Conservation (phyloP, 2,888 invertebrate species). For the Dasypogon diadema region DNA sequence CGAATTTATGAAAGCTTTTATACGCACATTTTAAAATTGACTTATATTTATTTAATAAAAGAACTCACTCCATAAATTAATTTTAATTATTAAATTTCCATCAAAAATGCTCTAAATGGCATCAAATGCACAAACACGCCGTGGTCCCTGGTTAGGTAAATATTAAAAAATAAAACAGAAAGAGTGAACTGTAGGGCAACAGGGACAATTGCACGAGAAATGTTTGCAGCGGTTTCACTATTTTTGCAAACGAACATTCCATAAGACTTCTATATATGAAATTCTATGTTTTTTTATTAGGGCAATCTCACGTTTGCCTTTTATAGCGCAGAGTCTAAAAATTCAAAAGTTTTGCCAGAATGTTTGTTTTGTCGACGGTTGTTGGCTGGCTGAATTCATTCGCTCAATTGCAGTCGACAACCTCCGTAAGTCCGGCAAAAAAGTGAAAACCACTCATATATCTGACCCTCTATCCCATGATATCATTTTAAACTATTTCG, state of each 20-base stretch:
- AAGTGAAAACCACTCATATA: slow-evolving; percentile 8
- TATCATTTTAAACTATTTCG: slow-evolving; percentile 36
- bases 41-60: too few relatives aligned
- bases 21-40: too few relatives aligned
- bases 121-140: neutral
- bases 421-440: slow-evolving; percentile 17
- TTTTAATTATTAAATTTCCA: slow-evolving; percentile 33
- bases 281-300: slow-evolving; percentile 1
- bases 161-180: slow-evolving; percentile 3
- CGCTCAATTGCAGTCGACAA: slow-evolving; percentile 36
- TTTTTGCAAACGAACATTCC: slow-evolving; percentile 27
- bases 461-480: slow-evolving; percentile 30
- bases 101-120: slow-evolving; percentile 11
- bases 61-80: too few relatives aligned
- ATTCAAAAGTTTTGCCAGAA: slow-evolving; percentile 30
- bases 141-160: slow-evolving; percentile 1
- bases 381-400: slow-evolving; percentile 36
- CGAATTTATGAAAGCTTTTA: too few relatives aligned
- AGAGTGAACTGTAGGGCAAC: neutral
- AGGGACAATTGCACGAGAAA: neutral
- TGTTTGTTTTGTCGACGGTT: slow-evolving; percentile 34
- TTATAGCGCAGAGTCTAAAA: slow-evolving; percentile 26
- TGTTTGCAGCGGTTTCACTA: neutral
- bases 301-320: slow-evolving; percentile 28
- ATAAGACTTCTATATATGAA: slow-evolving; percentile 18